phyloP scores from a whole-genome alignment of 2,113 vertebrate genomes.

The Lampris incognitus region DNA sequence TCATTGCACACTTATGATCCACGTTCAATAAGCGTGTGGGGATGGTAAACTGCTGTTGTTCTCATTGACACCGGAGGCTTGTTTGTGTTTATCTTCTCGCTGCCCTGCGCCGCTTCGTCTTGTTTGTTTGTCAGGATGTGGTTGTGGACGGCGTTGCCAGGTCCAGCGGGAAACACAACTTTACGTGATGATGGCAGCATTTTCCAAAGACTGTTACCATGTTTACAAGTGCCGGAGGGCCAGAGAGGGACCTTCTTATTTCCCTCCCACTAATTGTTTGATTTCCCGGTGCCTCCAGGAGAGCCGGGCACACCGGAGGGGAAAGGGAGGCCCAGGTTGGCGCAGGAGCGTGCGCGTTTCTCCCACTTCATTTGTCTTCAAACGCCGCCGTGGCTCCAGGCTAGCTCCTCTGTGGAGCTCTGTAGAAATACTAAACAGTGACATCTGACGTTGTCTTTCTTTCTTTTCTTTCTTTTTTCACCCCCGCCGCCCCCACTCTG shows the following conservation, averaged over 20 bases:
- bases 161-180: slow-evolving; percentile 56
- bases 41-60: no score
- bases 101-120: neutral
- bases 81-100: no score
- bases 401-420: slow-evolving; percentile 79
- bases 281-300: slow-evolving; percentile 82
- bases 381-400: slow-evolving; percentile 75
- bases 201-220: slow-evolving; percentile 71
- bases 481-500: neutral
- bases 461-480: slow-evolving; percentile 22
- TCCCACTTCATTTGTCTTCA: slow-evolving; percentile 74
- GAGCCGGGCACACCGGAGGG: slow-evolving; percentile 62
- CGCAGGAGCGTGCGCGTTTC: slow-evolving; percentile 48
- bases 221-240: slow-evolving; percentile 79
- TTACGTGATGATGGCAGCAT: slow-evolving; percentile 62
- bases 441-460: slow-evolving; percentile 72
- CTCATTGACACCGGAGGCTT: no score
- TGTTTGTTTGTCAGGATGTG: slow-evolving; percentile 14
- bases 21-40: no score
- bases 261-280: slow-evolving; percentile 86
- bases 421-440: slow-evolving; percentile 81
- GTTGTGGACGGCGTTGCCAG: slow-evolving; percentile 19
- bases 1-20: no score
- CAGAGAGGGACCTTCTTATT: slow-evolving; percentile 77
- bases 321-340: slow-evolving; percentile 65